Base-by-base conservation (phyloP, 1,140 invertebrate genomes). In the Drosophila mauritiana region DNA sequence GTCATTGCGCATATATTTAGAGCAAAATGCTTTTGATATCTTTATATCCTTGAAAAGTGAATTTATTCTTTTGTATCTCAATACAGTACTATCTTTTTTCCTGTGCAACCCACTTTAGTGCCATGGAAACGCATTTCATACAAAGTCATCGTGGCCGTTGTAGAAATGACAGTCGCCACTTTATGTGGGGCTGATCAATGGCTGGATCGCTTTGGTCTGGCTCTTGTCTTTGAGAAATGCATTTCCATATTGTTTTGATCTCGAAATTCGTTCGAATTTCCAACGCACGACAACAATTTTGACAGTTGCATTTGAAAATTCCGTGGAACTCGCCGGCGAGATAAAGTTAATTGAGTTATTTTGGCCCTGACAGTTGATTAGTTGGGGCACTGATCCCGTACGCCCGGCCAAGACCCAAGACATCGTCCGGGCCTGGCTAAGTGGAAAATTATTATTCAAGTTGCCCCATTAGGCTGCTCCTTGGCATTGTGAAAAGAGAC, bases 341-440 rank as follows among this genome's bases (percentile, higher is more conserved):
- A 88, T 88, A 79, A 89, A 78, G 84, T 88, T 88, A 88, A 88
- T 88, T 88, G 84, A 88, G 84, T 88, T 88, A 84, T 88, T 84
- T 80, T 72, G 42, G 68, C 56, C 59, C 77, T 78, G 84, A 84
- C 84, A 89, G 80, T 75, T 88, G 84, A 88, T 88, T 88, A 83
- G 84, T 89, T 80, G 73, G 82, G 64, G 64, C 72, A 67, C 51
- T 64, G 65, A 52, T 56, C 43, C 42, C 62, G 31, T 63, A 67
- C 20, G 11, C 27, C 40, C 20, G 43, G n/a, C 36, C 22, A 11
- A 46, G 52, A n/a, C 72, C 34, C 34, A 39, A 4, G 36, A 25
- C 52, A 39, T 13, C 56, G 55, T 59, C 55, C 42, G 56, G 45
- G 69, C 69, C 68, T 63, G 74, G 72, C 63, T 79, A 88, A 88